phyloP scores from a whole-genome alignment of 2,113 vertebrate species.

The Platycercus adscitus region DNA sequence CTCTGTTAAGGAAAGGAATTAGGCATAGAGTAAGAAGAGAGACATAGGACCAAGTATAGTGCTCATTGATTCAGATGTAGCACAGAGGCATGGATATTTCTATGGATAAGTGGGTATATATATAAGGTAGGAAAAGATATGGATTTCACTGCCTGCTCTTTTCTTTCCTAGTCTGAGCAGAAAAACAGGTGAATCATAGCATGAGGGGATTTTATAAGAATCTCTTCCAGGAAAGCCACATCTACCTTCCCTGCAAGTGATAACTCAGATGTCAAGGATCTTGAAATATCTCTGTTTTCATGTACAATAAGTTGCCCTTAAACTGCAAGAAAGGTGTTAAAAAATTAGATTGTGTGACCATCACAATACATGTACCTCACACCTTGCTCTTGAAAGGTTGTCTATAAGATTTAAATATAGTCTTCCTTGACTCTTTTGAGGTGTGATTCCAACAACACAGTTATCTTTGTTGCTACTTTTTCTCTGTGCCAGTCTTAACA shows the following conservation, averaged over 20 bases:
- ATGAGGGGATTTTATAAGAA: not conserved
- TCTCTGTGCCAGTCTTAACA: not conserved
- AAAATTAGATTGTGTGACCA: not conserved
- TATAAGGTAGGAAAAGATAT: not conserved
- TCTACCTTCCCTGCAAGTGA: not conserved
- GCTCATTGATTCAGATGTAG: not conserved
- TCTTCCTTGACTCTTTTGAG: not conserved
- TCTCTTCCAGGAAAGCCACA: not conserved
- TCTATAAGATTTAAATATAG: not conserved
- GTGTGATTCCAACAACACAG: not conserved
- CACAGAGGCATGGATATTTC: not conserved
- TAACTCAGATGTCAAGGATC: not conserved
- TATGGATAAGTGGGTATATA: not conserved
- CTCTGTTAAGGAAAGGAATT: not conserved
- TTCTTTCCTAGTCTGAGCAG: not conserved
- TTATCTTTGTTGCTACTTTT: not conserved
- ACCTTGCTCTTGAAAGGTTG: not conserved
- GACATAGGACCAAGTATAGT: not conserved
- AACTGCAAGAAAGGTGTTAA: not conserved
- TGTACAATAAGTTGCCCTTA: not conserved
- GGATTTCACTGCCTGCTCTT: not conserved
- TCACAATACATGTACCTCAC: not conserved
- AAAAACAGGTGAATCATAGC: not conserved
- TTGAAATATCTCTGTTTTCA: not conserved
- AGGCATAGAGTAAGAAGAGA: not conserved